Evolutionary conservation across 2,888 invertebrate species (phyloP).

Genomic region (Formica aserva): DNA sequence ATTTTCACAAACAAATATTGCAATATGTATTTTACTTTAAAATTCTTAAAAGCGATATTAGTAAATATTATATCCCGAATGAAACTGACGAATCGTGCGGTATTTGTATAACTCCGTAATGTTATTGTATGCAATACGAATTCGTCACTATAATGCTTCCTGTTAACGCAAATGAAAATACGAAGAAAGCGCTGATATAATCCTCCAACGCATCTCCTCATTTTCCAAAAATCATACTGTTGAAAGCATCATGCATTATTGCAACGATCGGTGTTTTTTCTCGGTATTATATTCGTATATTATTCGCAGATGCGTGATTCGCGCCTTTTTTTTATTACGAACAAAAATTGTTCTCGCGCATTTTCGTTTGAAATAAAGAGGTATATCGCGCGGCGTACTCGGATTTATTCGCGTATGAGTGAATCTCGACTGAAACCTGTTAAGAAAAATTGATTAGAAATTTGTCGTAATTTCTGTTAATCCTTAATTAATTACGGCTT

Average conservation of each 20-base stretch:
- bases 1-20: background rate
- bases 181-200: conserved; percentile 30
- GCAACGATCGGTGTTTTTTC: conserved; percentile 26
- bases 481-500: background rate
- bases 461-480: background rate
- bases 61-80: background rate
- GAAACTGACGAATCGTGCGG: conserved; percentile 4
- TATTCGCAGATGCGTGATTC: conserved; percentile 16
- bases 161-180: conserved; percentile 44
- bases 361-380: conserved; percentile 16
- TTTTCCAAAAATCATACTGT: conserved; percentile 40
- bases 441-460: background rate
- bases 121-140: conserved; percentile 14
- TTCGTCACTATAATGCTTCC: conserved; percentile 29
- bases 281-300: conserved; percentile 27
- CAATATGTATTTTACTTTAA: background rate
- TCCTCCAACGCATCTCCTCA: conserved; percentile 1
- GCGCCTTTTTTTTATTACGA: background rate
- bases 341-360: background rate
- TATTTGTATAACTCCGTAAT: background rate
- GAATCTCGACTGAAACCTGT: background rate
- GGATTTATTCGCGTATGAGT: background rate
- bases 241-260: conserved; percentile 50
- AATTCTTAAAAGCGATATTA: background rate
- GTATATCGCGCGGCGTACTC: background rate